These are phyloP conservation scores for Athalia circularis DNA, from an alignment of 2,888 invertebrate genomes.

Conservation along the genomic window DNA sequence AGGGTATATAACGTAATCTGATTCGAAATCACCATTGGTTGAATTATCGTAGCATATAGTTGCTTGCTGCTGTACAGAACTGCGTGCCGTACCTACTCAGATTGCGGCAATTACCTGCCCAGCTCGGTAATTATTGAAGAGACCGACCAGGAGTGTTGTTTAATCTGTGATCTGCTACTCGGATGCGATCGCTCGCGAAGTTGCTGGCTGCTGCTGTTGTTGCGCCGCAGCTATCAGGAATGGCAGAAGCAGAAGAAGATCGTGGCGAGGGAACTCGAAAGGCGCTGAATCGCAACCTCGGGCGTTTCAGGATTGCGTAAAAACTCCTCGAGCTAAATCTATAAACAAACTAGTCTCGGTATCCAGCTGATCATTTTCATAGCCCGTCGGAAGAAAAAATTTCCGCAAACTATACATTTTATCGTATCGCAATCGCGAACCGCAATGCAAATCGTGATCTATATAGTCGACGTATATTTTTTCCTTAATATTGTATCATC, in stretches of 20 bases:
- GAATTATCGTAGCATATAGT: conserved; percentile 70
- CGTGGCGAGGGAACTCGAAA: no score
- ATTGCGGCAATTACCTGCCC: conserved; percentile 72
- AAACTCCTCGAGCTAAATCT: conserved; percentile 14
- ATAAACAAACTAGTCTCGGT: no score
- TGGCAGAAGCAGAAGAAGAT: no score
- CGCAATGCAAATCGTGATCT: no score
- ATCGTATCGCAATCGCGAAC: no score
- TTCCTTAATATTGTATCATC: no score
- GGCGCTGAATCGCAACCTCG: no score
- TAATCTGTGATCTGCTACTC: conserved; percentile 71
- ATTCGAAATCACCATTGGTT: conserved; percentile 71
- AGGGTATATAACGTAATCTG: conserved; percentile 62
- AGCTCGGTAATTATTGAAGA: conserved; percentile 70
- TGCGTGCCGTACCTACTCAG: conserved; percentile 67
- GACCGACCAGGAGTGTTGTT: conserved; percentile 71
- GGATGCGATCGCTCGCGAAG: conserved; percentile 55
- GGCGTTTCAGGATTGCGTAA: no score
- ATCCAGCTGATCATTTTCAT: no score
- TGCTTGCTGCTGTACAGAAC: conserved; percentile 48
- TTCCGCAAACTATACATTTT: no score
- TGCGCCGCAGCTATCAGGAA: conserved; percentile 10
- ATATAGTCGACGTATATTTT: no score
- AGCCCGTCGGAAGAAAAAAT: no score
- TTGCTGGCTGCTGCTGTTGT: conserved; percentile 53